Conservation (phyloP, 2,113 vertebrate species). For the Thryonomys swinderianus region DNA sequence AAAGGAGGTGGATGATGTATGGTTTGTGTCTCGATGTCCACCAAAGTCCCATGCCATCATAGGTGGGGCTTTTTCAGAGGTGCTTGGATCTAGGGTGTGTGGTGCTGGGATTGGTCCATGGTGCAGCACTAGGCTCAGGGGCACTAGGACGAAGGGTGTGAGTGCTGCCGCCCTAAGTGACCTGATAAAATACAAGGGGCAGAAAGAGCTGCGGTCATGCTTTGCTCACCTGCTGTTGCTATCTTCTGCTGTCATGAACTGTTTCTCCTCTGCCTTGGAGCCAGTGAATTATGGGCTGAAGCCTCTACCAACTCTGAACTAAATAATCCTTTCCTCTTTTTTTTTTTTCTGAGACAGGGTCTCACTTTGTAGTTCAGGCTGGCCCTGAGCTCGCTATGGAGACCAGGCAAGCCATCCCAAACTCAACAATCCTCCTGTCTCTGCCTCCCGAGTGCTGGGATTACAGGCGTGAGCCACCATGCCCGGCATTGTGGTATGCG, state of each 20-base stretch:
- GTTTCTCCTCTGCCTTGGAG: neutral
- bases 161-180: neutral
- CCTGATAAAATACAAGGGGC: neutral
- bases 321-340: neutral
- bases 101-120: neutral
- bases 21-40: neutral
- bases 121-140: neutral
- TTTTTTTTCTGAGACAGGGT: no score
- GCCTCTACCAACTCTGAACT: neutral
- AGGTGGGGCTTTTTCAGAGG: neutral
- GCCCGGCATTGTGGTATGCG: no score
- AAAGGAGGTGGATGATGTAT: slow-evolving; percentile 39
- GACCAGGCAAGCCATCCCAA: no score
- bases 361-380: no score
- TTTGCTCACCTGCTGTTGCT: neutral
- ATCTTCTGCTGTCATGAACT: neutral
- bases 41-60: neutral
- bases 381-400: no score
- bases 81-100: neutral
- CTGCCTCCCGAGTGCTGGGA: no score
- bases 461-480: no score
- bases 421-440: no score
- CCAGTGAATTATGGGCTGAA: neutral
- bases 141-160: neutral
- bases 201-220: neutral